Base-by-base conservation (phyloP, 1,140 invertebrate species). In the Gryon sp. region DNA sequence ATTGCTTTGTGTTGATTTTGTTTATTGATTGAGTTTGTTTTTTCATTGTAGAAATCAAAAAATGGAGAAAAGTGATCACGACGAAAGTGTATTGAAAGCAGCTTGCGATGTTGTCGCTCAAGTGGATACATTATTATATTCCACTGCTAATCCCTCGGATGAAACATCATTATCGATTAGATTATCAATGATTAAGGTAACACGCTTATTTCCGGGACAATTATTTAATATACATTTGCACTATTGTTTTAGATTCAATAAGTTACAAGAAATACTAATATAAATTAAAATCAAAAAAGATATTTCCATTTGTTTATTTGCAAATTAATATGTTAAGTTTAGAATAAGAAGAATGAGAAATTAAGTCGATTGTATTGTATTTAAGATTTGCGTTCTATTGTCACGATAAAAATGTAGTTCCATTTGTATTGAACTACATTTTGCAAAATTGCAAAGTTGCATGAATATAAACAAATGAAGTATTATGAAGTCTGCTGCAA, bases 121-220 rank as follows among this genome's bases (percentile, higher is more conserved):
- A 76, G 87, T 90, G 9, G 90, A 92, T 78, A 87, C 90, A 32
- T 86, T 94, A 48, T 81, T 94, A 63, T 84, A 88, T 43, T 92
- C 92, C 22, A 90, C 89, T 57, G 90, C 92, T 15, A 92, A 92
- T 87, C 91, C 93, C 14, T 92, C 92, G 5, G 93, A 94, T 81
- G 90, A 91, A 62, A 91, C 91, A 5, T 92, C 90, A n/a, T 86
- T 93, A 57, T 89, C 90, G 18, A 90, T 92, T 12, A 87, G 92
- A 60, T 84, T 92, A 30, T 91, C 90, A 38, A 88, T 92, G 69
- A 91, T 94, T 30, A 93, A 93, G 90, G 93, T 94, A 81, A 82
- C n/a, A n/a, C n/a, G n/a, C n/a, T n/a, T n/a, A 82, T 83, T 36
- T 24, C 2, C n/a, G 26, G 8, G n/a, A n/a, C 4, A 32, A 32